Percentiles rank a stretch among this genome's conserved stretches.
Conservation (phyloP, 1,140 invertebrate genomes). For the Penaeus indicus region DNA sequence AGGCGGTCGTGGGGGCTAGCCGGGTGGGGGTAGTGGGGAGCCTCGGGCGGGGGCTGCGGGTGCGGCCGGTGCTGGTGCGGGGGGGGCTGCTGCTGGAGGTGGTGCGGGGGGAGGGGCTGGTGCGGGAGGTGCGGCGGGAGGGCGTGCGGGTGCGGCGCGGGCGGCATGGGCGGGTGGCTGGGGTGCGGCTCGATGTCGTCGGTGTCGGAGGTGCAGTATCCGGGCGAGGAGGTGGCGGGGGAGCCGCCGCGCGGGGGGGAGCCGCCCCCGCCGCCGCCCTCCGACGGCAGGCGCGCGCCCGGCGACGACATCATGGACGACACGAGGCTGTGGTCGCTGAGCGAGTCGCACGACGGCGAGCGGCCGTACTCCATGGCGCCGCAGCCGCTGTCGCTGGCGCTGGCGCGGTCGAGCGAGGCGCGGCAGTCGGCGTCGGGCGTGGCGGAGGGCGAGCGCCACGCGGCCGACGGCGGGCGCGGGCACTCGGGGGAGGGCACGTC, state of each 20-base stretch:
- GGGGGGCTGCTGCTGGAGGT: background rate
- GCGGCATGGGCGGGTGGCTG: conserved; percentile 1
- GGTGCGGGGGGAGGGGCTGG: background rate
- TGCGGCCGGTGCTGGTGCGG: background rate
- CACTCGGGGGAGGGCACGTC: conserved; percentile 37
- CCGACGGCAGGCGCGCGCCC: conserved; percentile 52
- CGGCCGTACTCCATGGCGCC: conserved; percentile 47
- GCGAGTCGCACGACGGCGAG: conserved; percentile 60
- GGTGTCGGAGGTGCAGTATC: conserved; percentile 53
- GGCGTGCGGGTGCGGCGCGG: conserved; percentile 62
- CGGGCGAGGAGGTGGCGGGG: conserved; percentile 47
- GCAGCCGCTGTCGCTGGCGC: conserved; percentile 50
- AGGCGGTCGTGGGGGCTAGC: conserved; percentile 3
- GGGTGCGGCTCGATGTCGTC: conserved; percentile 45
- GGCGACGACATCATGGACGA: conserved; percentile 64
- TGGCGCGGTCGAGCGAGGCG: conserved; percentile 31
- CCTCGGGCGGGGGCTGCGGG: conserved; percentile 6
- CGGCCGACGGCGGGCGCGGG: conserved; percentile 14
- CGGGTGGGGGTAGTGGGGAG: conserved; percentile 64
- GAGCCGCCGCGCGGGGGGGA: conserved; percentile 41
- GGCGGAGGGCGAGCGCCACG: conserved; percentile 32
- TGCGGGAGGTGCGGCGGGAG: conserved; percentile 56
- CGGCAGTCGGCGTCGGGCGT: conserved; percentile 39
- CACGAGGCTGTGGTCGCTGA: conserved; percentile 62
- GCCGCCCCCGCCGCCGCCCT: conserved; percentile 36